Evolutionary conservation across 1,140 invertebrate species (phyloP), one percentile per base, ranked within the genome.

Genomic region (Drosophila sucinea): DNA sequence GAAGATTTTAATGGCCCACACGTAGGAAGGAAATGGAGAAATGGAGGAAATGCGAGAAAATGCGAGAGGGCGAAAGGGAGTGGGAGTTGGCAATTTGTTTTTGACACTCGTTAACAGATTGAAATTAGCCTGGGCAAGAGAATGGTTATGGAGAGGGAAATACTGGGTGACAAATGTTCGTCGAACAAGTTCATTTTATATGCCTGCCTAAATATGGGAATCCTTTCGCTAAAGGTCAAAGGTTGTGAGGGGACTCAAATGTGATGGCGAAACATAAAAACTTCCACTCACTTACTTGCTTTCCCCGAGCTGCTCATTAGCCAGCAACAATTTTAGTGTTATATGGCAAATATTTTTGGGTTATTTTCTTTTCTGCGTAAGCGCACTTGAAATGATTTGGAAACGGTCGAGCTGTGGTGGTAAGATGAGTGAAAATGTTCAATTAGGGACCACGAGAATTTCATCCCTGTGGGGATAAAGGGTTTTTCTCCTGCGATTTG

Each of bases 351-450:
- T 47, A 47, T 47, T 25, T 47, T 47, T 47, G 44, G 44, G 44
- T 47, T n/a, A 47, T 47, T 27, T 25, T 51, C 23, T 74, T 63
- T 58, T 60, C 65, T 56, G 76, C 63, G 25, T 65, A 67, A 69
- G 67, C 60, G 65, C 68, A 70, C 70, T 76, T 57, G 68, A 86
- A 86, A 81, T 86, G 78, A 70, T 81, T 79, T 60, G 77, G 81
- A 81, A 85, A 84, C 60, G 62, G 64, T 62, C 57, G 41, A 51
- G 41, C 30, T 38, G 17, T 30, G 11, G 10, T 29, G 57, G 63
- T 62, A 79, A 84, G 65, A 73, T 71, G 58, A 75, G 82, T 58
- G 44, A 70, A 82, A 82, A 82, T 87, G 79, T 72, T 87, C 83
- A 83, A 77, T 87, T 87, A 83, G 40, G 72, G 41, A 23, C 29